Percentiles rank a stretch among this genome's conserved stretches.
Conservation (phyloP, 2,113 vertebrate species). For the Macrotus californicus region DNA sequence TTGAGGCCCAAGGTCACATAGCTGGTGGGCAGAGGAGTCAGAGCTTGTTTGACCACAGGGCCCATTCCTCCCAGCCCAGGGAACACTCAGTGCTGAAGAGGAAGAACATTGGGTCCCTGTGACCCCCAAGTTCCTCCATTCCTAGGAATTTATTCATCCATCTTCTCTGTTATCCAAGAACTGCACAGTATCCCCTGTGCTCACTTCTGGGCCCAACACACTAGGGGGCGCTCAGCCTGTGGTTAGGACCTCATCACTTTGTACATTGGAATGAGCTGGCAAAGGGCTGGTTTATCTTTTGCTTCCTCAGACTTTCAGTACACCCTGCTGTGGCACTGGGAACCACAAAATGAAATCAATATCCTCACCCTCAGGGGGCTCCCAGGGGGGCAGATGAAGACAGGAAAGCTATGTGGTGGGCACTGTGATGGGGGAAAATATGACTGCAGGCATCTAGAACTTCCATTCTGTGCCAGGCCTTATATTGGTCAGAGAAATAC, state of each 20-base stretch:
- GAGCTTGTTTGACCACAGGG: background rate
- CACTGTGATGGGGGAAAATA: background rate
- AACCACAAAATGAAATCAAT: background rate
- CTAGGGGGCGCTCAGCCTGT: conserved; percentile 10
- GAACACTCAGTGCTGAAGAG: background rate
- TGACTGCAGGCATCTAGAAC: background rate
- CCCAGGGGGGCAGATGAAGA: background rate
- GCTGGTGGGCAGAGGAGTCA: background rate
- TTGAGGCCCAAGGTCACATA: background rate
- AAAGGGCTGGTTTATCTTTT: background rate
- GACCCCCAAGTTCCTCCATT: too few relatives aligned
- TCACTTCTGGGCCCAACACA: background rate
- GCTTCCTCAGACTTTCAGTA: background rate
- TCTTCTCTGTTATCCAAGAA: background rate
- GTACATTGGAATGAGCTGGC: background rate
- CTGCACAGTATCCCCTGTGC: background rate
- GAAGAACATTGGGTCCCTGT: background rate
- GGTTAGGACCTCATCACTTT: background rate
- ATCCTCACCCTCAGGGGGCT: background rate
- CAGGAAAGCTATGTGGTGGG: background rate
- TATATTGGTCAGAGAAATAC: background rate
- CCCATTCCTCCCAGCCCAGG: background rate
- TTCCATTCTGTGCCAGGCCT: background rate
- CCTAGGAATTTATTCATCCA: background rate
- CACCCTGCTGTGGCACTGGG: background rate